Evolutionary conservation across 2,888 invertebrate genomes (phyloP).

Genomic region (Bimastos eiseni): DNA sequence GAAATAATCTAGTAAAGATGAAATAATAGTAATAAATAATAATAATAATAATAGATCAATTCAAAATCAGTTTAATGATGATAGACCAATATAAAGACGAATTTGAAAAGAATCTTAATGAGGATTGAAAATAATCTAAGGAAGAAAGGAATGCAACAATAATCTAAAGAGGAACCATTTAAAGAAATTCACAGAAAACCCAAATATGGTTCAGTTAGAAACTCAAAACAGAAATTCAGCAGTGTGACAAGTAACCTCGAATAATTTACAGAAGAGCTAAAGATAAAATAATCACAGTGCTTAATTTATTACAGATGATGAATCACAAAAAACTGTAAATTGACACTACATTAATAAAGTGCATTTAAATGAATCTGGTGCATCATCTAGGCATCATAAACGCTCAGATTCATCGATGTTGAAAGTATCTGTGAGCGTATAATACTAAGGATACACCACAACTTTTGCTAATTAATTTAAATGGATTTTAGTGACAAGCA

Average conservation of each 20-base stretch:
- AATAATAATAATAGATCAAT: background rate
- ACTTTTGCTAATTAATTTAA: too few species aligned
- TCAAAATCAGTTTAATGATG: background rate
- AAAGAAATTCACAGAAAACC: too few species aligned
- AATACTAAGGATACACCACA: too few species aligned
- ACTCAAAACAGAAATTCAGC: background rate
- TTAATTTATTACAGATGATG: background rate
- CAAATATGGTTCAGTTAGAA: too few species aligned
- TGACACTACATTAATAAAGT: background rate
- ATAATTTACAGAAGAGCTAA: background rate
- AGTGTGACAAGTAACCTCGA: background rate
- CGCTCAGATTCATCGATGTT: background rate
- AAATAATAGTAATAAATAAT: too few species aligned
- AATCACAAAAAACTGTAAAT: background rate
- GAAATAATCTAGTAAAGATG: background rate
- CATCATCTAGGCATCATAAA: background rate
- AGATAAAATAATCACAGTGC: background rate
- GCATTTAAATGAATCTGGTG: background rate
- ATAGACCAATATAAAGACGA: background rate
- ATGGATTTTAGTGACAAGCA: too few species aligned
- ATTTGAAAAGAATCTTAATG: background rate
- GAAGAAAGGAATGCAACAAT: background rate
- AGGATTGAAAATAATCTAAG: background rate
- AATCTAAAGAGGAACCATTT: background rate
- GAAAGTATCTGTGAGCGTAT: background rate